A percentile compares a stretch with the other conserved stretches of the same genome.
Conservation (phyloP, 2,888 invertebrate species). For the Didymodactylos carnosus region DNA sequence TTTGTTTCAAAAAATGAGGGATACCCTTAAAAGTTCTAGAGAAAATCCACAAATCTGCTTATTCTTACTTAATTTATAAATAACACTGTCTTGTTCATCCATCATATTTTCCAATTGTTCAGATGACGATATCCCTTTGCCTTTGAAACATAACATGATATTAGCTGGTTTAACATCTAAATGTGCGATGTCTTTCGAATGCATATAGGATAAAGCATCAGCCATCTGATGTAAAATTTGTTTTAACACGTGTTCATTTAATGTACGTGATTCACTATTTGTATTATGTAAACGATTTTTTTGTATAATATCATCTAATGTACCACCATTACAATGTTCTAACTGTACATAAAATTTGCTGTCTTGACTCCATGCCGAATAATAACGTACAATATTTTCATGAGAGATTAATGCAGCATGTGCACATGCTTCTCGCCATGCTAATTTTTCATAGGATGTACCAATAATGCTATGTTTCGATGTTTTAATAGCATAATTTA, state of each 20-base stretch:
- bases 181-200: constrained; percentile 66
- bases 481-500: constrained; percentile 69
- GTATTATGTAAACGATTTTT: not conserved
- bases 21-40: no score
- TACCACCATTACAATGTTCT: constrained; percentile 65
- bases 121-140: no score
- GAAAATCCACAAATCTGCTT: no score
- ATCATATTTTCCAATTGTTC: no score
- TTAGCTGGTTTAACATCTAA: constrained; percentile 70
- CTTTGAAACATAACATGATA: constrained; percentile 64
- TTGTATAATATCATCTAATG: constrained; percentile 1
- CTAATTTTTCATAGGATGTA: constrained; percentile 57
- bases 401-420: constrained; percentile 77
- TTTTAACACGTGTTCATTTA: constrained; percentile 49
- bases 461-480: constrained; percentile 68
- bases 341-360: constrained; percentile 75
- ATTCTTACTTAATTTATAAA: not conserved
- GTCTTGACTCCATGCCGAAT: constrained; percentile 87
- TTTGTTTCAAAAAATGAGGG: no score
- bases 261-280: no score
- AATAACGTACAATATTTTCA: constrained; percentile 76
- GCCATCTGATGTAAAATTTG: constrained; percentile 57
- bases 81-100: not conserved
- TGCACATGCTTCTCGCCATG: constrained; percentile 75
- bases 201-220: constrained; percentile 64